These are phyloP conservation scores for Conops quadrifasciatus DNA, from an alignment of 2,888 invertebrate genomes.

Conservation along the genomic window DNA sequence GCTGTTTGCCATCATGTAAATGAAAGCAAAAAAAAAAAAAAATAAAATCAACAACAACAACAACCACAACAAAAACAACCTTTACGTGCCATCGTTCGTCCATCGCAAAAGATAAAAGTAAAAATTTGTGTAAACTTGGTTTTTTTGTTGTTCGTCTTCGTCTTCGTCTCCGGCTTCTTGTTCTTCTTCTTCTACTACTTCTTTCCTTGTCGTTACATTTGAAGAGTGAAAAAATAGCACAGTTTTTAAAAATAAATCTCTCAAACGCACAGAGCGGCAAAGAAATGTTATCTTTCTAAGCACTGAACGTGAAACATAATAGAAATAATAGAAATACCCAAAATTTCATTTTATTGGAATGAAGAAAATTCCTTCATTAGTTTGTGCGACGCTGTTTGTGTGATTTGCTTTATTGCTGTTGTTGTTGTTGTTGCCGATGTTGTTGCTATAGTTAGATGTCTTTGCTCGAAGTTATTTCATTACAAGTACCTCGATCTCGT, in stretches of 20 bases:
- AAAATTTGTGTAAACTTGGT: conserved; percentile 1
- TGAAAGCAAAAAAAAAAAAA: background rate
- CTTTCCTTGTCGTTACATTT: background rate
- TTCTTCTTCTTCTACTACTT: background rate
- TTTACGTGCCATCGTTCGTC: background rate
- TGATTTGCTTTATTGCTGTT: conserved; percentile 27
- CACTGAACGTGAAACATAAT: conserved; percentile 29
- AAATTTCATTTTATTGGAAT: conserved; percentile 58
- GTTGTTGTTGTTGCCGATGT: conserved; percentile 41
- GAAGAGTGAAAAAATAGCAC: conserved; percentile 16
- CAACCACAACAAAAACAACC: background rate
- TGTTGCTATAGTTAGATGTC: background rate
- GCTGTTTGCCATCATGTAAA: background rate
- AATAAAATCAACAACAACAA: conserved; percentile 30
- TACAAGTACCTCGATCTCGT: too few species aligned
- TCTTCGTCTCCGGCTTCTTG: background rate
- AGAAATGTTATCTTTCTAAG: conserved; percentile 13
- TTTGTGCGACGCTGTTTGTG: conserved; percentile 38
- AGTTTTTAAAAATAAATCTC: conserved; percentile 33
- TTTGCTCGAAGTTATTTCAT: background rate
- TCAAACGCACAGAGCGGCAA: conserved; percentile 14
- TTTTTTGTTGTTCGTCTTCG: background rate
- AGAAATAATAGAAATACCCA: conserved; percentile 30
- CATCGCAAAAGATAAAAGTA: conserved; percentile 1
- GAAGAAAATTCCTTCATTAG: conserved; percentile 62